Percentiles rank a stretch among this genome's conserved stretches.
Evolutionary conservation across 2,797 vertebrate genomes (phyloP).

Genomic region (Poeciliopsis turneri): DNA sequence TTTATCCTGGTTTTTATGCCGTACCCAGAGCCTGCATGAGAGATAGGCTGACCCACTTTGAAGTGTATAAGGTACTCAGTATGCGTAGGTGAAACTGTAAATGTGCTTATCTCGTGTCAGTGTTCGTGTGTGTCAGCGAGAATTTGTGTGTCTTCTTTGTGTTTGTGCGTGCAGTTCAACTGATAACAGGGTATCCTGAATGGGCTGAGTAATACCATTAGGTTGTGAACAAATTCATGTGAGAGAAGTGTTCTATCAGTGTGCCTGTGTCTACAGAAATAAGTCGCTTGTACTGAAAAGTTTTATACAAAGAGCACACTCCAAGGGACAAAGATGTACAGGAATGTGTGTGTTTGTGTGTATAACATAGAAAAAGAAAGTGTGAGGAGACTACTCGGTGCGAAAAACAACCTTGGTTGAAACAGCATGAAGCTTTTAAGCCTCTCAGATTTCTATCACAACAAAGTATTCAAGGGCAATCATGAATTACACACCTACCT

Average conservation of each 20-base stretch:
- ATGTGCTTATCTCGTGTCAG: constrained; percentile 68
- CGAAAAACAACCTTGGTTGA: constrained; percentile 66
- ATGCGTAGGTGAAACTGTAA: constrained; percentile 68
- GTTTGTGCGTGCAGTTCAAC: constrained; percentile 58
- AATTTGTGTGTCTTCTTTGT: constrained; percentile 45
- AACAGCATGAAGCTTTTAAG: constrained; percentile 67
- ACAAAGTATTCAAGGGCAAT: constrained; percentile 65
- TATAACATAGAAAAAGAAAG: constrained; percentile 12
- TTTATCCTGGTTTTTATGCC: constrained; percentile 63
- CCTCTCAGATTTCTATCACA: constrained; percentile 60
- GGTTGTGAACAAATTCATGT: constrained; percentile 45
- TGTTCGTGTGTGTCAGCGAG: constrained; percentile 30
- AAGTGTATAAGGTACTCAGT: constrained; percentile 63
- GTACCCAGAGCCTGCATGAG: constrained; percentile 53
- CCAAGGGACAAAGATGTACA: constrained; percentile 31
- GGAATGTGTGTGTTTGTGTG: constrained; percentile 12
- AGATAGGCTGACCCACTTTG: constrained; percentile 68
- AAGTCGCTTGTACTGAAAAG: constrained; percentile 40
- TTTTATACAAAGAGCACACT: constrained; percentile 31
- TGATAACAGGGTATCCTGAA: constrained; percentile 59
- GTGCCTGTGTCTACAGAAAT: constrained; percentile 17
- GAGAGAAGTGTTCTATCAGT: constrained; percentile 20
- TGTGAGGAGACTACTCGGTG: constrained; percentile 33
- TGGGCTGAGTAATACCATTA: constrained; percentile 62
- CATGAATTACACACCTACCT: constrained; percentile 31